These are phyloP conservation scores for Antennarius maculatus DNA, from an alignment of 2,797 vertebrate genomes.

Conservation along the genomic window DNA sequence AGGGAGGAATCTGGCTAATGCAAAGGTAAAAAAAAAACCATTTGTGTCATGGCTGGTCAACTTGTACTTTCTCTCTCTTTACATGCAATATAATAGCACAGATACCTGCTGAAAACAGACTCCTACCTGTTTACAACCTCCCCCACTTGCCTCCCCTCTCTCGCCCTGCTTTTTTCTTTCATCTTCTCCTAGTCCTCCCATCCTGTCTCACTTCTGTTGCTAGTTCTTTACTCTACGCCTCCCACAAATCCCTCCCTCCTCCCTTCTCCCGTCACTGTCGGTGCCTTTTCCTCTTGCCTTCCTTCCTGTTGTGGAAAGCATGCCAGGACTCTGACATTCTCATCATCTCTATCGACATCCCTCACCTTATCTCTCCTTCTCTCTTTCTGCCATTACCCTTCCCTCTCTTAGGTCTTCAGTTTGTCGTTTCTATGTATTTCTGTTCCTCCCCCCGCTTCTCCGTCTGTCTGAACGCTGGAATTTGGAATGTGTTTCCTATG, in stretches of 20 bases:
- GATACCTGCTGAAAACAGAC: slow-evolving; percentile 36
- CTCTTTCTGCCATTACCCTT: background rate
- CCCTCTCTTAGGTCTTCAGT: slow-evolving; percentile 11
- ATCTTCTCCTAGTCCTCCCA: slow-evolving; percentile 34
- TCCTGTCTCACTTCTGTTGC: slow-evolving; percentile 49
- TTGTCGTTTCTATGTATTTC: slow-evolving; percentile 25
- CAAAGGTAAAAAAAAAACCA: slow-evolving; percentile 44
- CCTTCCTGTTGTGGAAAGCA: slow-evolving; percentile 57
- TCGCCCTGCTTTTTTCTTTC: slow-evolving; percentile 19
- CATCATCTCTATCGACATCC: slow-evolving; percentile 50
- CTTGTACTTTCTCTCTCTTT: slow-evolving; percentile 15
- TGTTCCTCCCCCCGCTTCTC: slow-evolving; percentile 13
- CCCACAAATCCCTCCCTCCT: slow-evolving; percentile 47
- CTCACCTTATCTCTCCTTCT: slow-evolving; percentile 43
- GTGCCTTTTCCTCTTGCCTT: slow-evolving; percentile 55
- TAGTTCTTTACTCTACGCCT: slow-evolving; percentile 56
- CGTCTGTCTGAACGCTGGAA: slow-evolving; percentile 28
- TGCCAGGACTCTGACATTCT: slow-evolving; percentile 60
- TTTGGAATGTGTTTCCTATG: slow-evolving; percentile 54
- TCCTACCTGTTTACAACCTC: slow-evolving; percentile 47
- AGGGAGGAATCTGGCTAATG: slow-evolving; percentile 38
- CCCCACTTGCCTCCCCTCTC: background rate
- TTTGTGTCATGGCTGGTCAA: slow-evolving; percentile 26
- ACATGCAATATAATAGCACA: slow-evolving; percentile 4
- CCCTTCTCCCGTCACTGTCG: slow-evolving; percentile 46